Percentiles rank a stretch among this genome's conserved stretches.
Conservation (phyloP, 2,797 vertebrate species). For the Potorous gilbertii region DNA sequence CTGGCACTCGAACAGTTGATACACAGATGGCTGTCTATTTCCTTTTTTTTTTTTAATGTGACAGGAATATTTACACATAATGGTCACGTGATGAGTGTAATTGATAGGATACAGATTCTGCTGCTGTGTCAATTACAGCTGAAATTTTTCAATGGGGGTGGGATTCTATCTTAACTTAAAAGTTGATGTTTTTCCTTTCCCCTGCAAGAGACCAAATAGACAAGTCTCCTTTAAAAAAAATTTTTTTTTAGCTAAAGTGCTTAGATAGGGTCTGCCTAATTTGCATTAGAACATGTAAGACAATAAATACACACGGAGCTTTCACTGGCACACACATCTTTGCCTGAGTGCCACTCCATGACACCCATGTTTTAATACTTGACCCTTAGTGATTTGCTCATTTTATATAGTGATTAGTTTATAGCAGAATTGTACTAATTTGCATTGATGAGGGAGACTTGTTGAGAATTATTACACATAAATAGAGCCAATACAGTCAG, state of each 20-base stretch:
- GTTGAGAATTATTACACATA: conserved; percentile 6
- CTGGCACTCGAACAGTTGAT: not conserved
- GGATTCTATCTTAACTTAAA: conserved; percentile 17
- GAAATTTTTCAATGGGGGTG: not conserved
- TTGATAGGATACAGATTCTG: not conserved
- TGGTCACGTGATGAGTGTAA: accelerated
- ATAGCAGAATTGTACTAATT: conserved; percentile 40
- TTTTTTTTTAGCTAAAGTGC: not conserved
- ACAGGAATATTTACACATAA: not conserved
- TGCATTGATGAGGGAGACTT: conserved; percentile 48
- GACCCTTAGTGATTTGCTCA: conserved; percentile 33
- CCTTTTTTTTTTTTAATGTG: not conserved
- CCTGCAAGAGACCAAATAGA: not conserved
- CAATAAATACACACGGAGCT: not conserved
- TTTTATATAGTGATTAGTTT: conserved; percentile 63
- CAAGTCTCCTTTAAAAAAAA: not conserved
- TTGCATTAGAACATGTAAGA: not conserved
- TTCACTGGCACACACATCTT: not conserved
- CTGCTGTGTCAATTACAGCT: not conserved
- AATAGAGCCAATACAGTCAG: not conserved
- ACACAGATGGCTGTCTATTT: not conserved
- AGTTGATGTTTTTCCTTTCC: not conserved
- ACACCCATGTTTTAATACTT: not conserved
- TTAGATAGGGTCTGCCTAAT: not conserved
- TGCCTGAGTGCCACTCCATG: not conserved